These are phyloP conservation scores for Epicampocera succincta DNA, from an alignment of 2,888 invertebrate genomes.

Conservation along the genomic window DNA sequence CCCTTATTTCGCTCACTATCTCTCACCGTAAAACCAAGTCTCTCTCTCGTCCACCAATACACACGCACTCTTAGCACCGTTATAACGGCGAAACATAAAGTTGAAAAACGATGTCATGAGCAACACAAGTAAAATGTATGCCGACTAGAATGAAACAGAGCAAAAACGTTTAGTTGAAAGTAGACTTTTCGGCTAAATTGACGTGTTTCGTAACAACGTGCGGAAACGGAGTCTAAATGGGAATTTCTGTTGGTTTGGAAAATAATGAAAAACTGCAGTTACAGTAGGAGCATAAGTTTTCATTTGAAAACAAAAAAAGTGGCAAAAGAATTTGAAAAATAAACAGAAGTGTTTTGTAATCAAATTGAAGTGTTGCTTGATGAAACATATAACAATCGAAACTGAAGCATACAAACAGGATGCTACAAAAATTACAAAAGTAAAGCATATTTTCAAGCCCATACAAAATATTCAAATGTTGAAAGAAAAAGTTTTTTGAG, in stretches of 20 bases:
- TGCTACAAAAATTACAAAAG: background rate
- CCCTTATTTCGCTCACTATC: too few relatives aligned
- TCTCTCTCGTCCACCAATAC: conserved; percentile 2
- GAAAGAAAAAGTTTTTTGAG: too few relatives aligned
- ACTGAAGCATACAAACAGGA: conserved; percentile 54
- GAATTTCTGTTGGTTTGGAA: conserved; percentile 11
- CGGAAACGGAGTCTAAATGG: conserved; percentile 72
- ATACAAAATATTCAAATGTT: conserved; percentile 18
- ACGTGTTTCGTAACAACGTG: conserved; percentile 76
- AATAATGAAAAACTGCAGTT: background rate
- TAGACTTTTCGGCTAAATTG: conserved; percentile 80
- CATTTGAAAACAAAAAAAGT: conserved; percentile 5
- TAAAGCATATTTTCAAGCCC: conserved; percentile 42
- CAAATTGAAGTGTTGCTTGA: background rate
- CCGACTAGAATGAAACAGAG: conserved; percentile 67
- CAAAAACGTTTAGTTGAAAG: conserved; percentile 81
- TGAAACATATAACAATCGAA: conserved; percentile 22
- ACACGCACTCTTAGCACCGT: conserved; percentile 50
- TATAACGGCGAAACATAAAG: conserved; percentile 66
- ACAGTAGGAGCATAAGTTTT: background rate
- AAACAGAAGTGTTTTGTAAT: background rate
- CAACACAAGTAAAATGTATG: conserved; percentile 54
- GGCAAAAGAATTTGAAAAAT: conserved; percentile 40
- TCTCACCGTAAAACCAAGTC: conserved; percentile 5
- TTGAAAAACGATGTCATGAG: conserved; percentile 68